Evolutionary conservation across 2,797 vertebrate species (phyloP).

Genomic region (Characodon lateralis): DNA sequence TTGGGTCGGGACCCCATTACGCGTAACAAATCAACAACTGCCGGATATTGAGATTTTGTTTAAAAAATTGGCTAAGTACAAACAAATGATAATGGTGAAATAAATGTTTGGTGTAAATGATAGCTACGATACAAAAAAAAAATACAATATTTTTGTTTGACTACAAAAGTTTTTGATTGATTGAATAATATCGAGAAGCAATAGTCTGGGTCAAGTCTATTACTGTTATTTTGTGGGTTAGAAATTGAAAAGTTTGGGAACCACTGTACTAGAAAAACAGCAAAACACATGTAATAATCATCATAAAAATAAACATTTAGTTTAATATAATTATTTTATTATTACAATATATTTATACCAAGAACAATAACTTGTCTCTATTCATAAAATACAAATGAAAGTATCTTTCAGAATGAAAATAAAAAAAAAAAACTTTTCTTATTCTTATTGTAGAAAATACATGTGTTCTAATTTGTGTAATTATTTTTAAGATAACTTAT

Average conservation of each 20-base stretch:
- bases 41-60: neutral
- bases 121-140: too few relatives aligned
- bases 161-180: neutral
- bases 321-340: too few relatives aligned
- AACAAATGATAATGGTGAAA: neutral
- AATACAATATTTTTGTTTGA: too few relatives aligned
- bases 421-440: too few relatives aligned
- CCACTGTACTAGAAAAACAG: neutral
- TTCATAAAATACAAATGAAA: too few relatives aligned
- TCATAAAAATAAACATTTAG: too few relatives aligned
- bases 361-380: too few relatives aligned
- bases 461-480: too few relatives aligned
- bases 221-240: neutral
- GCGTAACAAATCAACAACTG: neutral
- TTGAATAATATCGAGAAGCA: neutral
- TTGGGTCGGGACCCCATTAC: neutral
- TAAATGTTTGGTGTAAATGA: neutral
- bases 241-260: neutral
- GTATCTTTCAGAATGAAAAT: too few relatives aligned
- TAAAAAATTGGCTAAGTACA: neutral
- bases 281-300: neutral
- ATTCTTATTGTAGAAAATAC: too few relatives aligned
- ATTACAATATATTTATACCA: too few relatives aligned
- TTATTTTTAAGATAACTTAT: too few relatives aligned
- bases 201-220: neutral